Percentiles rank a stretch among this genome's conserved stretches.
These are phyloP conservation scores for Cariama cristata DNA, from an alignment of 2,113 vertebrate species.

Conservation along the genomic window DNA sequence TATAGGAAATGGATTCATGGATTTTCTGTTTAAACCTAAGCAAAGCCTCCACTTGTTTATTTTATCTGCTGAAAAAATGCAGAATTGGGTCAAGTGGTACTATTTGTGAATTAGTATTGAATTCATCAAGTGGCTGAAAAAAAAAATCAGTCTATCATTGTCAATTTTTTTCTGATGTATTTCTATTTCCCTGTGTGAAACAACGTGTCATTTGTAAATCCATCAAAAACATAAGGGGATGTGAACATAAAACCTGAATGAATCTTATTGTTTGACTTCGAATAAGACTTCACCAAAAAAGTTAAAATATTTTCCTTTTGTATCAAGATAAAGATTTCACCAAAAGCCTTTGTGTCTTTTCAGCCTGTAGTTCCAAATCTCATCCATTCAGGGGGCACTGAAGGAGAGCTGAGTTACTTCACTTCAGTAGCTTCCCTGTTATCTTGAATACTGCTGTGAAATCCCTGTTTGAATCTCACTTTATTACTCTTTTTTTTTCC, in stretches of 20 bases:
- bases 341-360: not conserved
- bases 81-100: not conserved
- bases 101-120: not conserved
- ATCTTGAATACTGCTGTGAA: not conserved
- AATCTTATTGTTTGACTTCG: not conserved
- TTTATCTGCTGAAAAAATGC: not conserved
- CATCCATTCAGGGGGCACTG: not conserved
- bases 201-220: not conserved
- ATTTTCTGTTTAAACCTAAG: not conserved
- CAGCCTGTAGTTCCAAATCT: not conserved
- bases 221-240: not conserved
- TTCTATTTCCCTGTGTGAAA: not conserved
- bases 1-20: not conserved
- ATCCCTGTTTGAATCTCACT: not conserved
- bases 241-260: not conserved
- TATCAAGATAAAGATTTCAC: not conserved
- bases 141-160: not conserved
- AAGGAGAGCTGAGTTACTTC: not conserved
- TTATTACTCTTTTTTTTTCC: not conserved
- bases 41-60: not conserved
- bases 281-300: not conserved
- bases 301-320: not conserved
- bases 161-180: not conserved
- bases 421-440: not conserved
- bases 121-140: not conserved